Evolutionary conservation across 2,113 vertebrate species (phyloP).

Genomic region (Leptosomus discolor): DNA sequence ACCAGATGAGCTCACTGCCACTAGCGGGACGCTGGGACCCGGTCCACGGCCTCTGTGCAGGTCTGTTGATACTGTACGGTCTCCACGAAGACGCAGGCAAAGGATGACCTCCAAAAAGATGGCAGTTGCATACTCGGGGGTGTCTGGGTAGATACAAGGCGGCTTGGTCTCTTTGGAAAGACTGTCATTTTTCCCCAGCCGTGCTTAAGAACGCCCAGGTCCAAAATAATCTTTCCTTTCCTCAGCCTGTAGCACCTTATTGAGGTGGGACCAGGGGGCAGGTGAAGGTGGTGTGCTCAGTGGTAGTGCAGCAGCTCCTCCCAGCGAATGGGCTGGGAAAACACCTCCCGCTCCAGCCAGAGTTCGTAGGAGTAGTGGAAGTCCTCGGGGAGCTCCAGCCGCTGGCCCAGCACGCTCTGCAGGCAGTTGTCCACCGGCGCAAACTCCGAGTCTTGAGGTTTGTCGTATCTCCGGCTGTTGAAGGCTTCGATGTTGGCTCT

Average conservation of each 20-base stretch:
- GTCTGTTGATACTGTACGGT: accelerated
- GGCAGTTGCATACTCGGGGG: too few relatives aligned
- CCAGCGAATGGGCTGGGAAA: constrained; percentile 95
- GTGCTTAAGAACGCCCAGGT: too few relatives aligned
- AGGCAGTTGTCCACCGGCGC: constrained; percentile 94
- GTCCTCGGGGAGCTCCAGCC: constrained; percentile 88
- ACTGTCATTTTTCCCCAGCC: background rate
- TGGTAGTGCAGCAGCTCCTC: constrained; percentile 88
- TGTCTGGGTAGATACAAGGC: background rate
- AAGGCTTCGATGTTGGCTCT: constrained; percentile 94
- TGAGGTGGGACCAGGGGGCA: background rate
- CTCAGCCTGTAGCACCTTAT: background rate
- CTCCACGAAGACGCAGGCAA: background rate
- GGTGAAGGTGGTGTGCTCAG: constrained; percentile 2
- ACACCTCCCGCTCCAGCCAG: constrained; percentile 96
- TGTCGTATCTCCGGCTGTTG: constrained; percentile 90
- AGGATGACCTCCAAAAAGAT: background rate
- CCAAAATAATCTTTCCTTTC: background rate
- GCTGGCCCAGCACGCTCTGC: constrained; percentile 93
- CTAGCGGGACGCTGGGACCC: background rate
- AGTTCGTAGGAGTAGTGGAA: constrained; percentile 95
- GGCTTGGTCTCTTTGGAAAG: background rate
- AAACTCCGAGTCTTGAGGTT: constrained; percentile 83
- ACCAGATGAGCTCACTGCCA: background rate
- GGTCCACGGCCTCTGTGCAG: background rate